These are phyloP conservation scores for Nematopogon swammerdamellus DNA, from an alignment of 2,888 invertebrate genomes.

Conservation along the genomic window DNA sequence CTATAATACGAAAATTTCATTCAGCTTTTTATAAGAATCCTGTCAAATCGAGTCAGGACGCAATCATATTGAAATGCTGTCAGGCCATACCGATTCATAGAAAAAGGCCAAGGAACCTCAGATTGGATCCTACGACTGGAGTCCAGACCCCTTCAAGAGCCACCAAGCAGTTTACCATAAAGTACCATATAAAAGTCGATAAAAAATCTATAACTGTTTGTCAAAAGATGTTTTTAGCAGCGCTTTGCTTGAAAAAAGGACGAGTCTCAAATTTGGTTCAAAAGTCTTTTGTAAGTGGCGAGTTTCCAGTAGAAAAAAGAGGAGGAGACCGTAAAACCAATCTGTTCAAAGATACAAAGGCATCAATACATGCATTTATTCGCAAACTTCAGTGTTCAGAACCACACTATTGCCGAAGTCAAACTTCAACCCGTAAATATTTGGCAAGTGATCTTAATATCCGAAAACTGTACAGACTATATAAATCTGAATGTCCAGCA, in stretches of 20 bases:
- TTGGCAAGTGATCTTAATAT: constrained; percentile 13
- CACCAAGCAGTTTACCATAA: constrained; percentile 2
- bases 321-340: constrained; percentile 14
- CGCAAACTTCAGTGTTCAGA: constrained; percentile 13
- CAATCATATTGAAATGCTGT: constrained; percentile 2
- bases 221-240: constrained; percentile 4
- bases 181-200: constrained; percentile 1
- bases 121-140: constrained; percentile 1
- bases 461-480: constrained; percentile 11
- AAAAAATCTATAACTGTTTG: constrained; percentile 1
- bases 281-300: constrained; percentile 10
- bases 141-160: constrained; percentile 2
- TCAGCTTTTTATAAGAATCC: constrained; percentile 2
- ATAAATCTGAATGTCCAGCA: constrained; percentile 4
- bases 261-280: constrained; percentile 11
- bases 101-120: not conserved
- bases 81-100: not conserved
- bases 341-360: constrained; percentile 8
- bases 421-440: constrained; percentile 8
- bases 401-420: constrained; percentile 8
- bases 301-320: constrained; percentile 11
- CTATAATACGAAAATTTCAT: constrained; percentile 1
- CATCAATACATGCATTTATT: constrained; percentile 15
- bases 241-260: constrained; percentile 10
- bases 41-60: constrained; percentile 1